Conservation (phyloP, 2,113 vertebrate genomes). For the Thalassoma bifasciatum region DNA sequence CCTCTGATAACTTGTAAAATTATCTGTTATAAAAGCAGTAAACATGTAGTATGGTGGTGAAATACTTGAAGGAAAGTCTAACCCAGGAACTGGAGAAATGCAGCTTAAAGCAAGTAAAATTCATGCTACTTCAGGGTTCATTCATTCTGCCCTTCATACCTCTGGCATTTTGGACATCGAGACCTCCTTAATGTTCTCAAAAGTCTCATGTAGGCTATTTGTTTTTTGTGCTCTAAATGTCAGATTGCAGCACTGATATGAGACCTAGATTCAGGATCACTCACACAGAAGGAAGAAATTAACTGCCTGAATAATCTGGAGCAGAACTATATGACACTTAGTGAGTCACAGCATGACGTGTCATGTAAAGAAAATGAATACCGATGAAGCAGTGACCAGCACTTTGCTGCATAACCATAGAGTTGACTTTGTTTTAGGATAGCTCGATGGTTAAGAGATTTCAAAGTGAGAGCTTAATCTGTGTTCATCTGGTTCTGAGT, state of each 20-base stretch:
- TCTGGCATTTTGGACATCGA: too few species aligned
- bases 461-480: conserved; percentile 5
- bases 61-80: not conserved
- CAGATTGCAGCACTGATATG: not conserved
- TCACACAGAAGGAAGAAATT: not conserved
- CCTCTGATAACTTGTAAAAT: not conserved
- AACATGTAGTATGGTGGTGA: too few species aligned
- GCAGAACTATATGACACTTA: not conserved
- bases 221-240: too few species aligned
- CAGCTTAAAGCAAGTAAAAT: not conserved
- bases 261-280: not conserved
- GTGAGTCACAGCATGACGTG: conserved; percentile 14
- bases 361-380: not conserved
- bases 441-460: conserved; percentile 7
- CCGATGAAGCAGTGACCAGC: conserved; percentile 8
- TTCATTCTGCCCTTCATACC: not conserved
- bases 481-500: too few species aligned
- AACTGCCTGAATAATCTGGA: conserved; percentile 3
- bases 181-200: too few species aligned
- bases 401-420: not conserved
- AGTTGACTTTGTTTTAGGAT: not conserved
- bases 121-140: not conserved
- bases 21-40: not conserved
- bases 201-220: too few species aligned
- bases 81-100: not conserved